Evolutionary conservation across 2,888 invertebrate species (phyloP), one percentile per base, ranked within the genome.

Genomic region (Ennomos quercinarius): DNA sequence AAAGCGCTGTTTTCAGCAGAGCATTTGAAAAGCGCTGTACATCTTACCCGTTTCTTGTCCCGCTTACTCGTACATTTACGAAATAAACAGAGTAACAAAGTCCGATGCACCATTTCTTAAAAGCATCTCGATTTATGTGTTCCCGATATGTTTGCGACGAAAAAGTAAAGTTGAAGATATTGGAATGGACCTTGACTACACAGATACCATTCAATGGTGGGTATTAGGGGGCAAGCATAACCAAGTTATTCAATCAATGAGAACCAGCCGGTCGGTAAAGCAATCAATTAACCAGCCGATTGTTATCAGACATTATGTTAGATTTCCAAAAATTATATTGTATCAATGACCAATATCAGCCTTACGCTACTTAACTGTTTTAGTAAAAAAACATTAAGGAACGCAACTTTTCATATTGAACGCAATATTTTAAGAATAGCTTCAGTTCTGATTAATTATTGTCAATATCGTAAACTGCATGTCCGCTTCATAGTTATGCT

Each of bases 61-160:
- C 41, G 42, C 36, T 46, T n/a, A 38, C 37, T 38, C 39, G 11
- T 6, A 40, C 48, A 52, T 47, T 52, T 46, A 43, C 36, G 46
- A 57, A 60, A 57, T 60, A 63, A 69, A 64, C 57, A 57, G 56
- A 41, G 49, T 40, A 60, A 61, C 54, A 61, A 66, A 71, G 70
- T 68, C 57, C 66, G 70, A 70, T 72, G 72, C 74, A 73, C 66
- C 55, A 71, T 76, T 68, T 67, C 71, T 63, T 70, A 67, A 67
- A 60, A 74, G 59, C 59, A 63, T 63, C 65, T 52, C 62, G 70
- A 80, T 78, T 78, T 79, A 80, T 79, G 68, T 71, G 64, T 63
- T 66, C 60, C 70, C 76, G 72, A 80, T 80, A 77, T 74, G 71
- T 78, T 77, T 66, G 68, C 54, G 69, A 66, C 67, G 71, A 76